Conservation (phyloP, 2,888 invertebrate species). For the Heteropelma amictum region DNA sequence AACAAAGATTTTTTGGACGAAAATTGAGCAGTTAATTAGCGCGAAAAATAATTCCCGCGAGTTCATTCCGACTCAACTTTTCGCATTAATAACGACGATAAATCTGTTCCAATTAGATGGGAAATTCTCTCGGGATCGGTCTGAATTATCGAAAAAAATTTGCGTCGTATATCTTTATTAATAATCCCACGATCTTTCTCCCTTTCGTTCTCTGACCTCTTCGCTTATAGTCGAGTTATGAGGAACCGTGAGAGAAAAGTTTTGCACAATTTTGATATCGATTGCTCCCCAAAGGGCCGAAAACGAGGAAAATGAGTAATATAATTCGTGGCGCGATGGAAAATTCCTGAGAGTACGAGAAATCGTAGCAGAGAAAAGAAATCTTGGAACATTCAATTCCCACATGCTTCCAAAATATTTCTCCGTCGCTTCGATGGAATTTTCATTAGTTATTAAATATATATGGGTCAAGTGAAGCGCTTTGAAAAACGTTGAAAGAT, state of each 20-base stretch:
- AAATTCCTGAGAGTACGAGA: too few relatives aligned
- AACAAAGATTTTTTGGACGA: background rate
- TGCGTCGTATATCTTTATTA: conserved; percentile 5
- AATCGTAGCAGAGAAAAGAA: background rate
- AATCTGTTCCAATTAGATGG: background rate
- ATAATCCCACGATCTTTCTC: background rate
- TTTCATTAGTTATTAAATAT: background rate
- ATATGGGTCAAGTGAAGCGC: background rate
- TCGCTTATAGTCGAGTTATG: background rate
- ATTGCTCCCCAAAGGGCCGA: too few relatives aligned
- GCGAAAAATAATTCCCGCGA: background rate
- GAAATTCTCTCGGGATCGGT: conserved; percentile 15
- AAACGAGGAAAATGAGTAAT: too few relatives aligned
- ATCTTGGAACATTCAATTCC: background rate
- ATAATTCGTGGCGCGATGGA: too few relatives aligned
- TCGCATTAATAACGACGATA: conserved; percentile 39
- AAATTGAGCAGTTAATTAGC: background rate
- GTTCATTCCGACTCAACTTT: conserved; percentile 46
- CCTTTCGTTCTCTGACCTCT: background rate
- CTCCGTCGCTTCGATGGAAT: too few relatives aligned
- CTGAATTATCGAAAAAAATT: conserved; percentile 41
- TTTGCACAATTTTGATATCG: too few relatives aligned
- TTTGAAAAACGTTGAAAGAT: background rate
- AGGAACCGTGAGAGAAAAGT: too few relatives aligned
- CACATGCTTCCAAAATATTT: too few relatives aligned